Evolutionary conservation across 2,888 invertebrate genomes (phyloP), one percentile per base, ranked within the genome.

Genomic region (Diarsia dahlii): DNA sequence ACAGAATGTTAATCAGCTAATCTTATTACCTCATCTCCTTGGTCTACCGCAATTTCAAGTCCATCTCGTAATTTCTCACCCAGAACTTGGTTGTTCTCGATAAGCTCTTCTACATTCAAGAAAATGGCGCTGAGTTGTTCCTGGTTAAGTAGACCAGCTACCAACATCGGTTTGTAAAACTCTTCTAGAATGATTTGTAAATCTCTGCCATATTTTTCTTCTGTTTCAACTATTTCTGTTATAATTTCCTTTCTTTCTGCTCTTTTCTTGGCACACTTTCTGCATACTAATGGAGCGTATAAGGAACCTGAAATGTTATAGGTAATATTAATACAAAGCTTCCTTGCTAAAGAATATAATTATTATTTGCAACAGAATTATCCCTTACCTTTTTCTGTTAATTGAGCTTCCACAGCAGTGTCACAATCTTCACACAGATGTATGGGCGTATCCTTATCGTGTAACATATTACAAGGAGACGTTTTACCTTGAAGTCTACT

Each of bases 171-270:
- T 90, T 98, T 98, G 92, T 98, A 98, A 93, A 99, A 99, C 94
- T 99, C 99, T 93, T 99, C 99, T 88, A 99, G 97, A 88, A 99
- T 98, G 76, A 99, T 99, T 92, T 98, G 98, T 88, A 99, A 96
- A 94, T 99, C 99, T 72, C 99, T 97, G 34, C 99, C 99, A 92
- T 99, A 99, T 91, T 99, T 99, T 91, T 99, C 98, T 95, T 99
- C 99, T 3, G 99, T 99, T 95, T 99, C 99, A 8, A 99, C 98
- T 81, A 99, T 99, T 97, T 99, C 99, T 6, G 98, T 98, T 71
- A 99, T 98, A 54, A 99, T 99, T 96, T 99, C 99, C 91, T 99
- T 99, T 74, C 99, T 97, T 93, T 99, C 99, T 13, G 98, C 97
- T 74, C 99, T 97, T 90, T 98, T 98, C 91, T 99, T 98, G 77